phyloP scores from a whole-genome alignment of 2,797 vertebrate genomes.

The Pantherophis vulpinus region DNA sequence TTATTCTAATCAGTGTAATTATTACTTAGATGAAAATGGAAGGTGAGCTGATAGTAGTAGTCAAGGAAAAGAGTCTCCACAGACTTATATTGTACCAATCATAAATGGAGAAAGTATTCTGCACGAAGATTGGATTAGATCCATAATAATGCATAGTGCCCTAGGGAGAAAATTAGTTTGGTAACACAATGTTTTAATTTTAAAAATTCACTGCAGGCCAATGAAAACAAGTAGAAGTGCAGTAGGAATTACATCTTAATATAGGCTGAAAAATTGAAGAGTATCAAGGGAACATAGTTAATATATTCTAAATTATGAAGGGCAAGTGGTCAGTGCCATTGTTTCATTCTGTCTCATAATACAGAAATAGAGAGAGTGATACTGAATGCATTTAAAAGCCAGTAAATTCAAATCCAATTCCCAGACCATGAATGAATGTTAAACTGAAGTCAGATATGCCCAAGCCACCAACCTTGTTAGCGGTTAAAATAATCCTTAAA shows the following conservation, averaged over 20 bases:
- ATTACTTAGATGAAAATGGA: slow-evolving; percentile 9
- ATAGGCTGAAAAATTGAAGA: slow-evolving; percentile 15
- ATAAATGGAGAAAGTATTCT: slow-evolving; percentile 3
- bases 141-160: slow-evolving; percentile 14
- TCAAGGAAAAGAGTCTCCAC: slow-evolving; percentile 23
- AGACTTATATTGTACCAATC: slow-evolving; percentile 21
- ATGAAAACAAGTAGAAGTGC: not conserved
- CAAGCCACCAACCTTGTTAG: slow-evolving; percentile 44
- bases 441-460: slow-evolving; percentile 42
- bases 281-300: slow-evolving; percentile 9
- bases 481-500: slow-evolving; percentile 49
- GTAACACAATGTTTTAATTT: slow-evolving; percentile 29
- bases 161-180: slow-evolving; percentile 34
- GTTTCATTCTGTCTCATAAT: slow-evolving; percentile 16
- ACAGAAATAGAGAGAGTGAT: slow-evolving; percentile 19
- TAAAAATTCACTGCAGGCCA: slow-evolving; percentile 25
- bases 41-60: not conserved
- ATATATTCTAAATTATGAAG: slow-evolving; percentile 26
- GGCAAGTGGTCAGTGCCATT: slow-evolving; percentile 25
- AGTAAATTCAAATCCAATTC: slow-evolving; percentile 41
- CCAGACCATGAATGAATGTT: slow-evolving; percentile 36
- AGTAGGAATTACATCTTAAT: slow-evolving; percentile 35
- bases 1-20: slow-evolving; percentile 12
- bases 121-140: slow-evolving; percentile 23
- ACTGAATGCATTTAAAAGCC: slow-evolving; percentile 10